Percentiles rank a stretch among this genome's conserved stretches.
Conservation (phyloP, 2,888 invertebrate genomes). For the Tyria jacobaeae region DNA sequence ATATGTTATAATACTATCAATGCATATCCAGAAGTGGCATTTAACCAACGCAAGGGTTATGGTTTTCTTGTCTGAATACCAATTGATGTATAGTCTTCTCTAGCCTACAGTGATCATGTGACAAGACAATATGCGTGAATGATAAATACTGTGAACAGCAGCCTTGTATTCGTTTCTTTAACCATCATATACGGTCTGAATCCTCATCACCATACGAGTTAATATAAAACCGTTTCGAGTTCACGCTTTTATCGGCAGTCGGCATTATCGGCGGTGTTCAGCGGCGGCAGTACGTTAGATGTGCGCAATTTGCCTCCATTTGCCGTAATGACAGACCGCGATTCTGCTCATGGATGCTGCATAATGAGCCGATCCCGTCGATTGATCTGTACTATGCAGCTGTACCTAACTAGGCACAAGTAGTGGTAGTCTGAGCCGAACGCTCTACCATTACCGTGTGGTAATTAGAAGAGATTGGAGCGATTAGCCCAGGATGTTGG, state of each 20-base stretch:
- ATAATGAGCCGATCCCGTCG: constrained; percentile 82
- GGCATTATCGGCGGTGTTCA: constrained; percentile 60
- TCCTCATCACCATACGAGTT: constrained; percentile 71
- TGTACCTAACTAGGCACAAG: constrained; percentile 34
- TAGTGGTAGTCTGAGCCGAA: constrained; percentile 38
- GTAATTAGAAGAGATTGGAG: constrained; percentile 59
- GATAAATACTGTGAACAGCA: neutral
- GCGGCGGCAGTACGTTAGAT: constrained; percentile 78
- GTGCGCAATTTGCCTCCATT: constrained; percentile 85
- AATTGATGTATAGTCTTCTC: constrained; percentile 59
- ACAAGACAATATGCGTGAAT: constrained; percentile 20
- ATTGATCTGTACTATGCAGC: constrained; percentile 65
- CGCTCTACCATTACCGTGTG: constrained; percentile 44
- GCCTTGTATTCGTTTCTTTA: neutral
- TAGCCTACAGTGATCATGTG: constrained; percentile 47
- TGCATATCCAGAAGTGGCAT: constrained; percentile 46
- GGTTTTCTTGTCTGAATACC: constrained; percentile 68
- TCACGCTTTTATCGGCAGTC: constrained; percentile 74
- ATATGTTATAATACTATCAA: constrained; percentile 7
- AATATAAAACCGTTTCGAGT: constrained; percentile 62
- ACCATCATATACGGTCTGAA: constrained; percentile 1
- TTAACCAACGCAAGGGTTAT: constrained; percentile 64
- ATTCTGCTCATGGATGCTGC: constrained; percentile 69
- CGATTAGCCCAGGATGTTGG: constrained; percentile 45
- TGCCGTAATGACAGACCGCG: constrained; percentile 83